Percentiles rank a stretch among this genome's conserved stretches.
phyloP scores from a whole-genome alignment of 2,888 invertebrate genomes.

The Tupiocoris notatus region DNA sequence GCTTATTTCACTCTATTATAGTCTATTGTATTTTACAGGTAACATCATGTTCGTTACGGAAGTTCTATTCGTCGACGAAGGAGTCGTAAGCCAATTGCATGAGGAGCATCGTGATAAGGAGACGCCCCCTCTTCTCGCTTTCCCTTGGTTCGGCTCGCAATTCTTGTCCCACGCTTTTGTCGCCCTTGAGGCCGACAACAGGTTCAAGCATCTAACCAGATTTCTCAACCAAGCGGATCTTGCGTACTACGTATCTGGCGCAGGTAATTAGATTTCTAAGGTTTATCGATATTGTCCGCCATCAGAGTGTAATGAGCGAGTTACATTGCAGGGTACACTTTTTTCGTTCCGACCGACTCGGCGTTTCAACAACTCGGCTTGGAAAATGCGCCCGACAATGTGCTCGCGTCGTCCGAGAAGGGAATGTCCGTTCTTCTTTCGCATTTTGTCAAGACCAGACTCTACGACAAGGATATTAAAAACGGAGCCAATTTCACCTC shows the following conservation, averaged over 20 bases:
- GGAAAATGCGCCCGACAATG: slow-evolving; percentile 61
- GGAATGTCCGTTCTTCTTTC: slow-evolving; percentile 62
- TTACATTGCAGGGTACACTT: slow-evolving; percentile 59
- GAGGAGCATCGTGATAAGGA: slow-evolving; percentile 66
- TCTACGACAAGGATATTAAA: slow-evolving; percentile 62
- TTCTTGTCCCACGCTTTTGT: slow-evolving; percentile 64
- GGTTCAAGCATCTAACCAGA: slow-evolving; percentile 62
- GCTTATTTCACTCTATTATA: too few species aligned
- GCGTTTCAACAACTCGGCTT: slow-evolving; percentile 65
- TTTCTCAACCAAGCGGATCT: slow-evolving; percentile 64
- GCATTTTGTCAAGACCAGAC: slow-evolving; percentile 63
- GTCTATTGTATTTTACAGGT: slow-evolving; percentile 52
- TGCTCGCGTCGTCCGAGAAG: slow-evolving; percentile 58
- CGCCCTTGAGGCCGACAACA: slow-evolving; percentile 58
- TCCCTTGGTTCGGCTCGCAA: slow-evolving; percentile 66
- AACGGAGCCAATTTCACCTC: slow-evolving; percentile 59
- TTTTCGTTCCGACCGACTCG: slow-evolving; percentile 68
- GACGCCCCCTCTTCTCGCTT: slow-evolving; percentile 64
- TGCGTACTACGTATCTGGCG: slow-evolving; percentile 63
- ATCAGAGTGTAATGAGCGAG: too few species aligned
- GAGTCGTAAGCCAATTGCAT: slow-evolving; percentile 62
- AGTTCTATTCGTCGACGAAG: slow-evolving; percentile 64
- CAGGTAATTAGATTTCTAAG: slow-evolving; percentile 50
- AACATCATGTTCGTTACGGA: slow-evolving; percentile 65
- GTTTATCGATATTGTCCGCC: background rate